Evolutionary conservation across 2,888 invertebrate genomes (phyloP).

Genomic region (Cetonia aurata): DNA sequence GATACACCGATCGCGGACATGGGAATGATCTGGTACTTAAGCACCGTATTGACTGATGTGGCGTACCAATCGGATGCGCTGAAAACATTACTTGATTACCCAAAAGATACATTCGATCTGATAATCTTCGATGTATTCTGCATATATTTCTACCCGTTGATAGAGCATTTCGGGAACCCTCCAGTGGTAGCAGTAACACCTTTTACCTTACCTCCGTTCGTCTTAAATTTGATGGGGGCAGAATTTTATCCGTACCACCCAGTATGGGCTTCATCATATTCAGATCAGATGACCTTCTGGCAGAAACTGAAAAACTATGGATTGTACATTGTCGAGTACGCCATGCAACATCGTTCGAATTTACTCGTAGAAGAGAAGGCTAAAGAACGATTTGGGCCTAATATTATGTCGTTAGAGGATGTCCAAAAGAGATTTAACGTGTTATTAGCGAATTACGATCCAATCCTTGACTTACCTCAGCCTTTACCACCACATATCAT

Average conservation of each 20-base stretch:
- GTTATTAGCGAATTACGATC: conserved; percentile 58
- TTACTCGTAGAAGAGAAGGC: conserved; percentile 47
- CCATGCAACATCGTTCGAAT: conserved; percentile 43
- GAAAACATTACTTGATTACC: conserved; percentile 49
- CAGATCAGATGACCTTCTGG: conserved; percentile 52
- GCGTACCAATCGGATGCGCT: conserved; percentile 46
- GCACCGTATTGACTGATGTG: conserved; percentile 32
- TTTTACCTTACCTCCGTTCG: conserved; percentile 43
- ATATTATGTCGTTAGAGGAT: conserved; percentile 51
- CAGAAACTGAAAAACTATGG: conserved; percentile 52
- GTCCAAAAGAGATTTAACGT: conserved; percentile 55
- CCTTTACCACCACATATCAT: conserved; percentile 61
- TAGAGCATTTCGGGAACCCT: conserved; percentile 49
- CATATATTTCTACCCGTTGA: conserved; percentile 50
- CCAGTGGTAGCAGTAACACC: conserved; percentile 50
- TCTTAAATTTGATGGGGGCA: conserved; percentile 44
- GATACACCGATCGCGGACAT: neutral
- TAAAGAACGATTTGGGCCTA: conserved; percentile 51
- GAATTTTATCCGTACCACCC: conserved; percentile 55
- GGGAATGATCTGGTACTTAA: neutral
- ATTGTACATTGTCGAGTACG: conserved; percentile 9
- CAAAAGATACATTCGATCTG: conserved; percentile 51
- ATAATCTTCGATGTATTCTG: conserved; percentile 50
- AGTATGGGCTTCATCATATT: conserved; percentile 48
- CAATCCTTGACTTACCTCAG: conserved; percentile 56